Evolutionary conservation across 2,888 invertebrate genomes (phyloP), one percentile per base, ranked within the genome.

Genomic region (Acronicta aceris): DNA sequence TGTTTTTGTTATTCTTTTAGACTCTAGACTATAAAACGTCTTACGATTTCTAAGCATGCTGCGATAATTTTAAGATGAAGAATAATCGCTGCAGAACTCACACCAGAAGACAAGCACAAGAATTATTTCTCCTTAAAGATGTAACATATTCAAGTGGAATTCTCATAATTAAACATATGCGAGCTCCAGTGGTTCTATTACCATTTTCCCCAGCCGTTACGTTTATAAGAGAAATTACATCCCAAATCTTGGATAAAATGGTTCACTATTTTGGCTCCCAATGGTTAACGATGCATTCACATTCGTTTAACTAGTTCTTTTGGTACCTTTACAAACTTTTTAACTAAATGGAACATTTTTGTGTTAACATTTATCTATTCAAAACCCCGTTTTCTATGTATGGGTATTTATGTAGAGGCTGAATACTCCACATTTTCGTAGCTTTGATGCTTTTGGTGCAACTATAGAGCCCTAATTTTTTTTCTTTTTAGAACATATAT

Each of bases 271-370:
- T 40, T 38, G 17, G 52, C 49, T 61, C 56, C 64, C 55, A 40
- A 30, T 58, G 53, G 68, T 53, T 74, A 76, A 56, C 66, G 74
- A 81, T 76, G 78, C 78, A 81, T 78, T 80, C 70, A 66, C 54
- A 64, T 66, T 73, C 55, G 30, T 54, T 50, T 10, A 38, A 52
- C 43, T 43, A 60, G 57, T 68, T 50, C 46, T 65, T 64, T 59
- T 42, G 33, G 47, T 57, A 17, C 36, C 25, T 43, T 43, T 30
- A 30, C n/a, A 64, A 56, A 58, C 48, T 61, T 61, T 55, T 36
- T 30, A 43, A 49, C 17, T 45, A 50, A 33, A 55, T 60, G 46
- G 21, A 45, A 43, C 41, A 53, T 74, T 71, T 66, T 17, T 46
- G 55, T 56, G 8, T 36, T 41, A 58, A 65, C 49, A 42, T 53